Evolutionary conservation across 1,140 invertebrate genomes (phyloP).

Genomic region (Andricus grossulariae): DNA sequence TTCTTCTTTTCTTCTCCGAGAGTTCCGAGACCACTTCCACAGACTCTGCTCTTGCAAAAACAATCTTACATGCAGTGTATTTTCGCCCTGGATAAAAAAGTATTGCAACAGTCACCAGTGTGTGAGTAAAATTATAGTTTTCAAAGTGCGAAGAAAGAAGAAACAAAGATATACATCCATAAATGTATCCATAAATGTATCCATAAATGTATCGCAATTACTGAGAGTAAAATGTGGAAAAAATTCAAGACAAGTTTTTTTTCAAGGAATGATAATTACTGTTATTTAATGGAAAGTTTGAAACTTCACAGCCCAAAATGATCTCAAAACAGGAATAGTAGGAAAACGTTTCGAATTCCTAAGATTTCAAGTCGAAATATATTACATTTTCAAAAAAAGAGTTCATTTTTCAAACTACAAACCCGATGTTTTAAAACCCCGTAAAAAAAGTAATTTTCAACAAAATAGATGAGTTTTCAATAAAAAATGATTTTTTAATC

Average conservation of each 20-base stretch:
- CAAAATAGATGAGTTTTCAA: no score
- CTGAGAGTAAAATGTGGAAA: background rate
- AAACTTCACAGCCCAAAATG: no score
- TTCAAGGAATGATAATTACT: slow-evolving; percentile 3
- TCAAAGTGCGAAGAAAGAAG: slow-evolving; percentile 22
- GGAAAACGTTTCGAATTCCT: no score
- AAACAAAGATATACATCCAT: background rate
- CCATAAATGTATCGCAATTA: slow-evolving; percentile 25
- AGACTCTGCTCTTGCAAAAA: background rate
- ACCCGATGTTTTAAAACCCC: no score
- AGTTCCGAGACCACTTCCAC: slow-evolving; percentile 1
- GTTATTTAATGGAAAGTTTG: background rate
- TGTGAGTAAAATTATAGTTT: slow-evolving; percentile 17
- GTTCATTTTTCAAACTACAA: no score
- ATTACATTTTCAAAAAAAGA: no score
- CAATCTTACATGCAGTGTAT: slow-evolving; percentile 15
- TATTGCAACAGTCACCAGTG: slow-evolving; percentile 1
- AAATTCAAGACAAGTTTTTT: slow-evolving; percentile 15
- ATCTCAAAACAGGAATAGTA: no score
- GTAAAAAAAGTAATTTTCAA: no score
- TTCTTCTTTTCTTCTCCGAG: slow-evolving; percentile 26
- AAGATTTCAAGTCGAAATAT: no score
- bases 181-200: slow-evolving; percentile 5
- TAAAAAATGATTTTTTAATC: no score
- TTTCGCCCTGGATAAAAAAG: slow-evolving; percentile 6